A percentile compares a stretch with the other conserved stretches of the same genome.
phyloP scores from a whole-genome alignment of 2,113 vertebrate genomes.

The Dissostichus mawsoni region DNA sequence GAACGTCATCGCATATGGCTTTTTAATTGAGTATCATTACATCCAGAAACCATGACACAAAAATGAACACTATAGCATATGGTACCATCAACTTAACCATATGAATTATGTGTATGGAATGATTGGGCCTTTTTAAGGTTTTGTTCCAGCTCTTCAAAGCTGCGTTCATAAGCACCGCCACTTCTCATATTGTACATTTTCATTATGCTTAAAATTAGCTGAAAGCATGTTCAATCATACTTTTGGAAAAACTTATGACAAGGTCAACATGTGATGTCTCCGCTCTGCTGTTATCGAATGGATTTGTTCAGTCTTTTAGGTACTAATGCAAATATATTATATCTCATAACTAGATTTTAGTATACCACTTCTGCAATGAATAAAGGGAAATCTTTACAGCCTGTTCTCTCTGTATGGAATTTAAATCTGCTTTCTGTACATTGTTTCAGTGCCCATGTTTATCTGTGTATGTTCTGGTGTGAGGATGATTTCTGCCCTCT shows the following conservation, averaged over 20 bases:
- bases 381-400: neutral
- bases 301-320: neutral
- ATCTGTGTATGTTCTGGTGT: slow-evolving; percentile 38
- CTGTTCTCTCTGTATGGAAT: neutral
- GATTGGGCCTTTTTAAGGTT: slow-evolving; percentile 34
- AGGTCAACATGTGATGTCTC: slow-evolving; percentile 38
- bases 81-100: slow-evolving; percentile 55
- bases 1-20: slow-evolving; percentile 61
- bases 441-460: slow-evolving; percentile 40
- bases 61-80: slow-evolving; percentile 71
- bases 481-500: slow-evolving; percentile 54
- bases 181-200: slow-evolving; percentile 38
- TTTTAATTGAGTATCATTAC: slow-evolving; percentile 78
- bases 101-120: slow-evolving; percentile 54
- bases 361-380: neutral
- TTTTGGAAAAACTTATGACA: slow-evolving; percentile 37
- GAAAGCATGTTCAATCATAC: slow-evolving; percentile 41
- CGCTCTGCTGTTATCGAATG: slow-evolving; percentile 1
- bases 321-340: neutral
- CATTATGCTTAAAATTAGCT: slow-evolving; percentile 48
- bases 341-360: neutral
- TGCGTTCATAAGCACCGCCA: neutral
- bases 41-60: slow-evolving; percentile 55
- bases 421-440: slow-evolving; percentile 25
- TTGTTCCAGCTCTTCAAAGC: slow-evolving; percentile 35